Conservation (phyloP, 2,113 vertebrate species). For the Poecilia latipinna region DNA sequence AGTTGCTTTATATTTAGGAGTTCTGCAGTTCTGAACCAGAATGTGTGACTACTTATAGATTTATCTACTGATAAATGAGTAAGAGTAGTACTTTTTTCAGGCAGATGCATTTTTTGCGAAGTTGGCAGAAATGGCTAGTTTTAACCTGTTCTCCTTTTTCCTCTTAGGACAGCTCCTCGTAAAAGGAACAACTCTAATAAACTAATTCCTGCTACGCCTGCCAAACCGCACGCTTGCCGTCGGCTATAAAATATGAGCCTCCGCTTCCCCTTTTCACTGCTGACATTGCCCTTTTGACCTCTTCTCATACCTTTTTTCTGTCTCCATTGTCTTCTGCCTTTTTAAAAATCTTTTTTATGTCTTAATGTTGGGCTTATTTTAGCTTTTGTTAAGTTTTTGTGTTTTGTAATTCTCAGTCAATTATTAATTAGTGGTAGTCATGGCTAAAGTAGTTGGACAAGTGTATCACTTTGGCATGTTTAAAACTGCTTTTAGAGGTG, state of each 20-base stretch:
- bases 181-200: slow-evolving; percentile 59
- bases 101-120: background rate
- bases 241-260: slow-evolving; percentile 57
- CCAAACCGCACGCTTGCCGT: slow-evolving; percentile 58
- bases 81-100: background rate
- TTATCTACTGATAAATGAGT: background rate
- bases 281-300: slow-evolving; percentile 33
- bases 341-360: slow-evolving; percentile 21
- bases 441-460: background rate
- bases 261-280: slow-evolving; percentile 42
- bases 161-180: slow-evolving; percentile 35
- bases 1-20: background rate
- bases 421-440: background rate
- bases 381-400: slow-evolving; percentile 6
- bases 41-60: background rate
- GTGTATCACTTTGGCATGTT: too few species aligned
- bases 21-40: background rate
- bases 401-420: too few species aligned
- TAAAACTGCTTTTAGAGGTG: too few species aligned
- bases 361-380: slow-evolving; percentile 9
- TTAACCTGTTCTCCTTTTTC: slow-evolving; percentile 16
- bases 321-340: slow-evolving; percentile 4
- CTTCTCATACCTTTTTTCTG: background rate
- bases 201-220: slow-evolving; percentile 43
- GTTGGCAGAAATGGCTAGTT: slow-evolving; percentile 13